Conservation (phyloP, 1,140 invertebrate genomes). For the Rhizoglyphus robini region DNA sequence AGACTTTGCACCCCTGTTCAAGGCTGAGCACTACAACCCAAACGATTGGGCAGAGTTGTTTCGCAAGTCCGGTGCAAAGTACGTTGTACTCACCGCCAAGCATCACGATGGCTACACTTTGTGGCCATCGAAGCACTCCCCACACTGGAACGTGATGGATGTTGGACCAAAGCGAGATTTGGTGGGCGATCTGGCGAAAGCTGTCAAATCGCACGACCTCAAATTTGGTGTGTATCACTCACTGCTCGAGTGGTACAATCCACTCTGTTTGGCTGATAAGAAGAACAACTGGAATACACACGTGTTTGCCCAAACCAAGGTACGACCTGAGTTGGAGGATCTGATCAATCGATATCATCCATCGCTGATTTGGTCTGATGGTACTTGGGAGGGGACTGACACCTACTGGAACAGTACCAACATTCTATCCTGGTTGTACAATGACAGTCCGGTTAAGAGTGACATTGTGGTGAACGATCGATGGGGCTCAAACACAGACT, state of each 20-base stretch:
- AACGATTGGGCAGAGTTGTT: constrained; percentile 35
- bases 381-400: constrained; percentile 61
- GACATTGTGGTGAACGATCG: constrained; percentile 43
- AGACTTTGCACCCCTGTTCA: constrained; percentile 37
- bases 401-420: constrained; percentile 52
- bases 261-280: constrained; percentile 29
- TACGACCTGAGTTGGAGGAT: constrained; percentile 38
- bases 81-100: constrained; percentile 77
- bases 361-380: constrained; percentile 69
- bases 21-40: constrained; percentile 35
- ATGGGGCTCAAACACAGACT: constrained; percentile 39
- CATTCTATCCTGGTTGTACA: constrained; percentile 62
- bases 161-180: constrained; percentile 69
- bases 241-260: constrained; percentile 36
- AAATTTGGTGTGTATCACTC: constrained; percentile 39
- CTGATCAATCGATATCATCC: constrained; percentile 60
- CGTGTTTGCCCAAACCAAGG: constrained; percentile 28
- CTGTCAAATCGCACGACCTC: constrained; percentile 33
- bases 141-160: constrained; percentile 77
- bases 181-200: constrained; percentile 41
- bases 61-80: constrained; percentile 40
- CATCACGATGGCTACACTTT: constrained; percentile 17
- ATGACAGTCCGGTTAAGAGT: constrained; percentile 43
- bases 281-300: constrained; percentile 27
- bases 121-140: constrained; percentile 31